Evolutionary conservation across 1,140 invertebrate species (phyloP), one percentile per base, ranked within the genome.

Genomic region (Saccostrea cuccullata): DNA sequence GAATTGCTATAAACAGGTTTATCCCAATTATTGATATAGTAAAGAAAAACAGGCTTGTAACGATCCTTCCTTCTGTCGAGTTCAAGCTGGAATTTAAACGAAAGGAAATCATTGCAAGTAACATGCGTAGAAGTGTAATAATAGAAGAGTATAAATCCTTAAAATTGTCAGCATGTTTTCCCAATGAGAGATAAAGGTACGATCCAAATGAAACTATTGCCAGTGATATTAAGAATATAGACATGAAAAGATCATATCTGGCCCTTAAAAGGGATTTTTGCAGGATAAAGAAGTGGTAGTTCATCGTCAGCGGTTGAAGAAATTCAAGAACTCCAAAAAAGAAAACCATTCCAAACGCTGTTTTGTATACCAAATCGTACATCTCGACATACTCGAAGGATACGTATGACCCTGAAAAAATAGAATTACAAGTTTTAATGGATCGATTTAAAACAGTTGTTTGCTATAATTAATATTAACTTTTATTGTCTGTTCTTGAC

Each of bases 261-360:
- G 88, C 83, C 20, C 55, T 73, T 4, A 85, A 26, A 55, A 92
- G 56, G 15, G 90, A 90, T n/a, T 58, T 64, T 55, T 84, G 47
- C 83, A 92, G 84, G 36, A 89, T 86, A 70, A 88, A 90, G 40
- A 92, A 85, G 82, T 92, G 77, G n/a, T 87, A 90, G 64, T 91
- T 91, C 56, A 92, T 84, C n/a, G 88, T 82, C 55, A 92, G 36
- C 0, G 90, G 90, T 20, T 86, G 73, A 55, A 92, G 85, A 36
- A 92, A 77, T 12, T 85, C 47, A 13, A 92, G 60, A 9, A 90
- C 88, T 15, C 82, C 55, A 26, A 92, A 60, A 77, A 92, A 92
- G 9, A 89, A 77, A 13, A 89, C 86, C 20, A 83, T 17, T 56
- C 86, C 84, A 0, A 91, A 15, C n/a, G 85, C 82, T 11, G 55